Conservation (phyloP, 2,888 invertebrate species). For the Operophtera brumata region DNA sequence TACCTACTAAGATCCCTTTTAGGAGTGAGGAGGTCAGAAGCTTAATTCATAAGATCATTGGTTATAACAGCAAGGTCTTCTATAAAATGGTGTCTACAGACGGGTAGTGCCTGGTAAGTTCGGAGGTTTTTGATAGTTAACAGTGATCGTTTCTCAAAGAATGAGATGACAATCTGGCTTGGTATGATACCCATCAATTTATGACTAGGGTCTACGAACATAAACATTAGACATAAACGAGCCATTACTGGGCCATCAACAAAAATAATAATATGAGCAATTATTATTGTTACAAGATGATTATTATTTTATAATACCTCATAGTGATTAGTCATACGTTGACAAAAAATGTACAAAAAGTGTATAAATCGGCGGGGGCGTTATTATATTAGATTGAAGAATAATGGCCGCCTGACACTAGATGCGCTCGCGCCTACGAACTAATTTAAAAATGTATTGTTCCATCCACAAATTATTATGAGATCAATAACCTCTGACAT, state of each 20-base stretch:
- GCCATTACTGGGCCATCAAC: constrained; percentile 34
- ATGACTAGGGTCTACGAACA: not conserved
- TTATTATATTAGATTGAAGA: constrained; percentile 63
- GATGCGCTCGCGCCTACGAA: constrained; percentile 48
- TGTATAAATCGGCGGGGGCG: constrained; percentile 52
- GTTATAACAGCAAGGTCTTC: no score
- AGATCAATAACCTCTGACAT: constrained; percentile 53
- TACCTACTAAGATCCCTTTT: not conserved
- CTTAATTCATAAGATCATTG: no score
- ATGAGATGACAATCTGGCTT: no score
- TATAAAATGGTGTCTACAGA: no score
- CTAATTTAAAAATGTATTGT: constrained; percentile 40
- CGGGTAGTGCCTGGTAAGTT: no score
- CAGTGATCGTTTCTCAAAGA: no score
- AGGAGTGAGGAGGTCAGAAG: not conserved
- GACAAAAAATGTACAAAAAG: constrained; percentile 43
- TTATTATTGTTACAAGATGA: constrained; percentile 33
- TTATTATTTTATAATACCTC: constrained; percentile 38
- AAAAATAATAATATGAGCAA: constrained; percentile 23
- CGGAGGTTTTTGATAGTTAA: no score
- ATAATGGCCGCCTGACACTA: constrained; percentile 54
- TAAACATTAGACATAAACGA: constrained; percentile 24
- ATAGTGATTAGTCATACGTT: constrained; percentile 43
- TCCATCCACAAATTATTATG: constrained; percentile 33
- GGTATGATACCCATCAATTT: not conserved